Evolutionary conservation across 2,797 vertebrate species (phyloP), one percentile per base, ranked within the genome.

Genomic region (Diplodus sargus): DNA sequence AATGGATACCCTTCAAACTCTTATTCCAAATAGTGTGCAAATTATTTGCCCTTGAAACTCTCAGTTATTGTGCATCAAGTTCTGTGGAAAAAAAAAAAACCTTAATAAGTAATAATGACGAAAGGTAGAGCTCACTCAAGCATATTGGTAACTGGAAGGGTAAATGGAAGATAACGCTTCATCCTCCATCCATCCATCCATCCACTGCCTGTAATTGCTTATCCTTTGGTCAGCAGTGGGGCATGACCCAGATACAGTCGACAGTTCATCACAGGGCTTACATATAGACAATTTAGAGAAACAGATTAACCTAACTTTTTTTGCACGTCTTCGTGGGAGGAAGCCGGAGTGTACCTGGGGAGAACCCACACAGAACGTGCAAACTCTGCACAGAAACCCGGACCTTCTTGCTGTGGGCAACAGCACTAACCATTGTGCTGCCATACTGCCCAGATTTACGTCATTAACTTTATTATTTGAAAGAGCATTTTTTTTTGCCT

Each of bases 11-110:
- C 43, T 70, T 66, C 39, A 76, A 49, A 73, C 58, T 67, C 60
- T 72, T 76, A 57, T 85, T 73, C 39, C 63, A 39, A 73, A 54
- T 81, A 84, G 81, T 79, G 51, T 76, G 76, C 43, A 67, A 76
- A 69, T 62, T 43, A 16, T 53, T 75, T 52, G 13, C 45, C 30
- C 43, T 20, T 71, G 58, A 66, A 77, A 81, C 62, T 74, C 60
- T 65, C 49, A 53, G 11, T 73, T 71, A 57, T 64, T 12, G 12
- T 58, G 56, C 57, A 62, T 5, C 34, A 62, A 61, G 56, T 63
- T 75, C 30, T 69, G 59, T 17, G 25, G 47, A 30, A 76, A 76
- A 65, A 47, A 39, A 78, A 78, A 65, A 64, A 79, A 80, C 67
- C 56, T 58, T 16, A 51, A 57, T 43, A 59, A 47, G 70, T 71